Conservation (phyloP, 2,113 vertebrate genomes). For the Cepphus grylle region DNA sequence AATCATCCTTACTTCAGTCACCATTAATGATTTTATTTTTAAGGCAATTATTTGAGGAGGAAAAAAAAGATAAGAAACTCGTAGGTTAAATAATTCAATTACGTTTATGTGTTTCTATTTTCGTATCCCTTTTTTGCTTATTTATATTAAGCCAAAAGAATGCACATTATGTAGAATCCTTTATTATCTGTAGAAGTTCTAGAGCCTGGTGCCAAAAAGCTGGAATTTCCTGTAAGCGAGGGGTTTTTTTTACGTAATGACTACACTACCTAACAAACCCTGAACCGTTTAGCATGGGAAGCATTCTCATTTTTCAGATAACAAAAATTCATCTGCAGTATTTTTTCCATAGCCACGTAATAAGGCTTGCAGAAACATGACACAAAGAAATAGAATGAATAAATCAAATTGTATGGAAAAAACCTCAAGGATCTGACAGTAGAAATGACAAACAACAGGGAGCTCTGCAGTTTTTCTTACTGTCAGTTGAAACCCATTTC, state of each 20-base stretch:
- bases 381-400: conserved; percentile 24
- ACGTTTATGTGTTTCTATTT: neutral
- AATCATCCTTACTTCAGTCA: neutral
- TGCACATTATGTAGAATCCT: neutral
- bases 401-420: neutral
- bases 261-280: conserved; percentile 7
- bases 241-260: neutral
- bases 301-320: conserved; percentile 39
- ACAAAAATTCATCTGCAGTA: conserved; percentile 12
- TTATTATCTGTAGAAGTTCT: neutral
- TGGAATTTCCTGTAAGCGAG: neutral
- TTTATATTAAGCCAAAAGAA: neutral
- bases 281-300: conserved; percentile 10
- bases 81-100: neutral
- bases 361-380: conserved; percentile 44
- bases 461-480: neutral
- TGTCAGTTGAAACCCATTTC: neutral
- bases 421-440: neutral
- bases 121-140: neutral
- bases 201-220: neutral
- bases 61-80: neutral
- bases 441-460: neutral
- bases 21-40: neutral
- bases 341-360: neutral
- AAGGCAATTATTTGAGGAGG: neutral